Evolutionary conservation across 2,797 vertebrate genomes (phyloP), one percentile per base, ranked within the genome.

Genomic region (Scolopax rusticola): DNA sequence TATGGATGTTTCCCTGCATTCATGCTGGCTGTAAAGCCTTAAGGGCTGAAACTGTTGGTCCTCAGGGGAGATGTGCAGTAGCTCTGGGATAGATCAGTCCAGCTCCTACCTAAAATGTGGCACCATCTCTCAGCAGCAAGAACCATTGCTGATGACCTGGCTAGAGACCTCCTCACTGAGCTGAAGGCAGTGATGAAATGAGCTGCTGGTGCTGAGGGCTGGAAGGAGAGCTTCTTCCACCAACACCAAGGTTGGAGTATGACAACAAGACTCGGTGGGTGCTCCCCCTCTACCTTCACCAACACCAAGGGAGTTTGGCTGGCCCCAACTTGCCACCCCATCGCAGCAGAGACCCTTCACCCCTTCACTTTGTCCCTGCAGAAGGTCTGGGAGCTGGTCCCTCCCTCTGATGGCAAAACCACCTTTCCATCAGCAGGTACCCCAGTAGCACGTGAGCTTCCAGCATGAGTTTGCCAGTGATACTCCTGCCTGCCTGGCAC

Each of bases 191-290:
- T 6, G 4, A 41, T 3, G 14, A 11, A n/a, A 33, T 0, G 15
- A 75, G 28, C 8, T 38, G 43, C 36, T 57, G 30, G 6, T 65
- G 27, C 51, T 20, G 11, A 54, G n/a, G 19, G 25, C 28, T 51
- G 11, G 25, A 48, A 57, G 17, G 73, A 18, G 48, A 27, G 18
- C 38, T 69, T 38, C 54, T 16, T 51, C 33, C 60, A 30, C 18
- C 61, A 13, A 0, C 6, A 32, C 25, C 73, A 38, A 28, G 4
- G 51, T 0, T 48, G 45, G 38, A 43, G 7, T 9, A 10, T 0
- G 1, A 7, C 65, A n/a, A 2, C 2, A 12, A 30, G 33, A 70
- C 41, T 53, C 1, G 3, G 17, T 16, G 43, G 8, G 18, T 24
- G 17, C 15, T 67, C 40, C 33, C 38, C 12, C 27, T 17, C 5